phyloP scores from a whole-genome alignment of 1,140 invertebrate genomes.

The Calephelis virginiensis region DNA sequence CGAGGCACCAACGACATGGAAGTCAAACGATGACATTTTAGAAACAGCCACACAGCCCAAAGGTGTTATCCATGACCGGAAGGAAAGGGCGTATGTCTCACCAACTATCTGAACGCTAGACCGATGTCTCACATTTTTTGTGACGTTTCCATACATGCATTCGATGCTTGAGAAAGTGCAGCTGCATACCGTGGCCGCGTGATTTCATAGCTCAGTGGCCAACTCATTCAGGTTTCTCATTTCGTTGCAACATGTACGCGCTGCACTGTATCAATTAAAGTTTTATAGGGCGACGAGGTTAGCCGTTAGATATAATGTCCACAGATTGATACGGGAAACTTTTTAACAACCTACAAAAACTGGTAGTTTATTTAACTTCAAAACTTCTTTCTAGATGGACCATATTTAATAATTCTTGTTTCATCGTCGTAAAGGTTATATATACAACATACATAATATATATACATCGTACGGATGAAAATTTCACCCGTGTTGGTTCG shows the following conservation, averaged over 20 bases:
- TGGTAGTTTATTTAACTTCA: background rate
- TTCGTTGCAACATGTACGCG: constrained; percentile 31
- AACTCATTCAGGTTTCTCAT: constrained; percentile 56
- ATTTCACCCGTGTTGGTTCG: too few species aligned
- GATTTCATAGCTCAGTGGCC: constrained; percentile 67
- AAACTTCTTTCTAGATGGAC: too few species aligned
- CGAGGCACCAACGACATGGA: background rate
- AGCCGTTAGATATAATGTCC: constrained; percentile 13
- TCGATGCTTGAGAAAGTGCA: constrained; percentile 56
- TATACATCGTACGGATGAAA: too few species aligned
- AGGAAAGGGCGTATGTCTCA: background rate
- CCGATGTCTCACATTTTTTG: constrained; percentile 24
- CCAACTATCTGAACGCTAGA: constrained; percentile 2
- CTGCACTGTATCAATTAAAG: constrained; percentile 21
- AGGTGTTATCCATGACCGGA: constrained; percentile 6
- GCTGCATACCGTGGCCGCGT: constrained; percentile 55
- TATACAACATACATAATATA: too few species aligned
- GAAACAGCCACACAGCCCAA: too few species aligned
- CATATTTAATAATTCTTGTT: too few species aligned
- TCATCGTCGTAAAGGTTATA: too few species aligned
- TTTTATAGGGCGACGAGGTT: background rate
- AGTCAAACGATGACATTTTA: background rate
- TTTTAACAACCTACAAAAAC: background rate
- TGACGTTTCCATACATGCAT: constrained; percentile 21
- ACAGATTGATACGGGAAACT: background rate